Evolutionary conservation across 2,113 vertebrate species (phyloP).

Genomic region (Phodopus roborovskii): DNA sequence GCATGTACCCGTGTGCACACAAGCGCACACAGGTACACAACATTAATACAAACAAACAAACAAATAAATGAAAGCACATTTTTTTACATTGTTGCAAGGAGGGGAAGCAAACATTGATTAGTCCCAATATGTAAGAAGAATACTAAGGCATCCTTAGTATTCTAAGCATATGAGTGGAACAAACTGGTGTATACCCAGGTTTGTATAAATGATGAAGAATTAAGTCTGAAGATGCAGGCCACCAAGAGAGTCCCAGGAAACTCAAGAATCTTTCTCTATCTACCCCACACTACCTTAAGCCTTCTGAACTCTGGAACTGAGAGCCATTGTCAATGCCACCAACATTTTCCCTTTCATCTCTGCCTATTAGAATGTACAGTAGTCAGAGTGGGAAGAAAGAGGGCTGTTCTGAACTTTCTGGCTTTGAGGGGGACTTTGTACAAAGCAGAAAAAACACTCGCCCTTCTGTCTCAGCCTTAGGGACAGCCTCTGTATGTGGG

Average conservation of each 20-base stretch:
- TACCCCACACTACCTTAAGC: not conserved
- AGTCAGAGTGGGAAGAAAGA: not conserved
- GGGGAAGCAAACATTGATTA: not conserved
- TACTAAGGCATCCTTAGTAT: not conserved
- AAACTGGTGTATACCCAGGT: not conserved
- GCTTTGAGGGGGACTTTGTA: not conserved
- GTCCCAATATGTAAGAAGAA: not conserved
- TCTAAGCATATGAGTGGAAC: not conserved
- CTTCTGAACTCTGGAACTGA: not conserved
- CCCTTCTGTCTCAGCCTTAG: not conserved
- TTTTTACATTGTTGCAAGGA: too few species aligned
- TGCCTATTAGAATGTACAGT: not conserved
- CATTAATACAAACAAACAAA: not conserved
- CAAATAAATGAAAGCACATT: not conserved
- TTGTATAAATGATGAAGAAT: not conserved
- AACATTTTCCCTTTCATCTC: constrained; percentile 1
- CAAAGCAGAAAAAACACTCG: not conserved
- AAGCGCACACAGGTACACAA: not conserved
- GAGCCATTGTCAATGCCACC: not conserved
- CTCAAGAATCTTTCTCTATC: not conserved
- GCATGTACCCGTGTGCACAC: not conserved
- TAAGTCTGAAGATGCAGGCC: not conserved
- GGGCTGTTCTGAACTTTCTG: not conserved
- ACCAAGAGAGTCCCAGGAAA: not conserved
- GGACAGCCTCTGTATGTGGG: not conserved